These are phyloP conservation scores for human (Homo sapiens) DNA, from an alignment of 2,113 vertebrate genomes.

Conservation along the genomic window GRCh38 chr17:54271001-54271500, in stretches of 20 bases:
- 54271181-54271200: neutral
- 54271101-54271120: neutral
- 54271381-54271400: neutral
- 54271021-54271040: slow-evolving; percentile 72
- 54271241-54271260: neutral
- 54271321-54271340: neutral
- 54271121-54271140: slow-evolving; percentile 46
- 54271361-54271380: neutral
- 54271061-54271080: slow-evolving; percentile 65
- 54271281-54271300: neutral
- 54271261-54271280: neutral
- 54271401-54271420: neutral
- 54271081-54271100: slow-evolving; percentile 48
- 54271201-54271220: neutral
- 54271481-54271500: neutral
- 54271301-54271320: neutral
- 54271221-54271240: neutral
- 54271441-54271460: neutral
- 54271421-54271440: neutral
- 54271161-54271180: neutral
- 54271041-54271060: slow-evolving; percentile 40
- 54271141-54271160: slow-evolving; percentile 37
- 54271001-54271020: slow-evolving; percentile 70
- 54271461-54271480: neutral
- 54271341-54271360: neutral